Evolutionary conservation across 2,113 vertebrate species (phyloP).

Genomic region (Pimephales promelas): DNA sequence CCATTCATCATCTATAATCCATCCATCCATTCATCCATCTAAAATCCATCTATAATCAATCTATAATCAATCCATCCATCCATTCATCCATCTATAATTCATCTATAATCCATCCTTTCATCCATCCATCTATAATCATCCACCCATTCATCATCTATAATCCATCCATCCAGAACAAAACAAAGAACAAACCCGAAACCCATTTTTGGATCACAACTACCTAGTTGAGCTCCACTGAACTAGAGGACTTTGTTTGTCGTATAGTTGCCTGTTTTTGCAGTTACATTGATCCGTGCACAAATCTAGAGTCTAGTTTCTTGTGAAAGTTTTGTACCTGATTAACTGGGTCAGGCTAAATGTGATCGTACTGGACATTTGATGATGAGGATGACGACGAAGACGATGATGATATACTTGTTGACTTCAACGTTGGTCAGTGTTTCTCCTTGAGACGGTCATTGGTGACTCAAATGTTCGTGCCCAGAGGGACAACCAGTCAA

Average conservation of each 20-base stretch:
- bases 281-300: not conserved
- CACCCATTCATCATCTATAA: too few species aligned
- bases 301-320: not conserved
- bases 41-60: too few species aligned
- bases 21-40: too few species aligned
- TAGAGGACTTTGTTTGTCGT: not conserved
- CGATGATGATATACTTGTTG: conserved; percentile 47
- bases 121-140: too few species aligned
- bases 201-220: not conserved
- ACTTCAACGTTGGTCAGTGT: conserved; percentile 26
- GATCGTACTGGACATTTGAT: conserved; percentile 60
- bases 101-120: too few species aligned
- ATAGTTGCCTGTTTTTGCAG: not conserved
- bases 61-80: too few species aligned
- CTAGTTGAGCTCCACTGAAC: not conserved
- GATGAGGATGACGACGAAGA: conserved; percentile 58
- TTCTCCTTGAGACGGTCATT: conserved; percentile 33
- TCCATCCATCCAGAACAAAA: not conserved
- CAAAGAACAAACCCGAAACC: not conserved
- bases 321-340: conserved; percentile 46
- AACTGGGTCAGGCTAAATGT: conserved; percentile 73
- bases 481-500: conserved; percentile 35
- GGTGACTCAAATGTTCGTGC: conserved; percentile 31
- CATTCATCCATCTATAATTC: too few species aligned
- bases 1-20: too few species aligned